These are phyloP conservation scores for Drosophila fuyamai DNA, from an alignment of 1,140 invertebrate genomes.

Conservation along the genomic window DNA sequence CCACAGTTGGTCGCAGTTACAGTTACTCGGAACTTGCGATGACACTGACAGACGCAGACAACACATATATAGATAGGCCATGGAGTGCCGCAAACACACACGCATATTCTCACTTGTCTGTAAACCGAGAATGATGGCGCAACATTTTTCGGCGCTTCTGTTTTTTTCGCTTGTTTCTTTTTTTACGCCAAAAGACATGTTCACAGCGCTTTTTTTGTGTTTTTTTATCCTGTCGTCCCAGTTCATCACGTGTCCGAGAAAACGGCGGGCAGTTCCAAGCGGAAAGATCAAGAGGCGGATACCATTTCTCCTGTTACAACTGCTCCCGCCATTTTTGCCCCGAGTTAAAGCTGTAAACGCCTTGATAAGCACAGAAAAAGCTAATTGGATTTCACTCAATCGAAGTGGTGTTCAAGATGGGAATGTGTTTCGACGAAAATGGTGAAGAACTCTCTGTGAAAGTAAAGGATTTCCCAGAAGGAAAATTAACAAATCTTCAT, in stretches of 20 bases:
- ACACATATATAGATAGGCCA: conserved; percentile 31
- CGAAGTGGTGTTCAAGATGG: conserved; percentile 10
- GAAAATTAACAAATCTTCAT: conserved; percentile 10
- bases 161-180: conserved; percentile 1
- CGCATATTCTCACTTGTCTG: conserved; percentile 49
- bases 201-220: conserved; percentile 14
- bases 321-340: conserved; percentile 28
- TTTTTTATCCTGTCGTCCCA: conserved; percentile 22
- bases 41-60: conserved; percentile 48
- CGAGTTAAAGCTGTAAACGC: conserved; percentile 51
- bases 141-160: conserved; percentile 20
- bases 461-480: conserved; percentile 3
- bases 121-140: conserved; percentile 58
- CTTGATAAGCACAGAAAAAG: conserved; percentile 71
- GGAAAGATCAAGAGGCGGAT: conserved; percentile 70
- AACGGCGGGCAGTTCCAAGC: conserved; percentile 30
- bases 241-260: conserved; percentile 64
- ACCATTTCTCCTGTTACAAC: conserved; percentile 54
- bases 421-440: not conserved
- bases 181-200: conserved; percentile 23
- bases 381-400: conserved; percentile 76
- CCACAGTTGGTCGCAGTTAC: conserved; percentile 41
- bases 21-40: conserved; percentile 32
- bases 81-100: conserved; percentile 6
- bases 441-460: conserved; percentile 4